Conservation (phyloP, 2,888 invertebrate genomes). For the Melanophora roralis region DNA sequence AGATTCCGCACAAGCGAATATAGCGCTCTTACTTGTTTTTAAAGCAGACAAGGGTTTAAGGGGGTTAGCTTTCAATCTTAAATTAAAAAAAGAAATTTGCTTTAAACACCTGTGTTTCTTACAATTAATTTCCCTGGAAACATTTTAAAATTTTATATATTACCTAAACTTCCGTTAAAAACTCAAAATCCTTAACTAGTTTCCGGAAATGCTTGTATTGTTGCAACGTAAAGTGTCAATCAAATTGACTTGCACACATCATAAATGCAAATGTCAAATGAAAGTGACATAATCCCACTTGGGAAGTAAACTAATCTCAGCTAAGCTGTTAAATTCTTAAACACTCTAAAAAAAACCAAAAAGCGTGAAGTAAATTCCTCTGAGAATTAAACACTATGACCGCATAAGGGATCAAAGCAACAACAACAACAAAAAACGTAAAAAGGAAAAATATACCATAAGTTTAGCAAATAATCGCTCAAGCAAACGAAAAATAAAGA, state of each 20-base stretch:
- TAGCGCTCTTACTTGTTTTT: no score
- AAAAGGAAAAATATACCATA: constrained; percentile 41
- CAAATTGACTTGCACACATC: constrained; percentile 69
- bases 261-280: constrained; percentile 75
- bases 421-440: not conserved
- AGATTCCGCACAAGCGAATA: no score
- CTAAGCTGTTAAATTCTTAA: constrained; percentile 53
- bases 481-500: constrained; percentile 18
- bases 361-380: constrained; percentile 67
- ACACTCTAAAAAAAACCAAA: constrained; percentile 61
- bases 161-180: constrained; percentile 24
- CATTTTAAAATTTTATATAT: not conserved
- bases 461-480: constrained; percentile 50
- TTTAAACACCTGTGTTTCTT: constrained; percentile 25
- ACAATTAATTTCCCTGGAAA: not conserved
- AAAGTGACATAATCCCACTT: constrained; percentile 76
- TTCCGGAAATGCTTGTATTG: constrained; percentile 14
- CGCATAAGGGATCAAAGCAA: constrained; percentile 64
- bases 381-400: constrained; percentile 73
- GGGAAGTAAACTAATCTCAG: constrained; percentile 67
- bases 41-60: no score
- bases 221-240: constrained; percentile 60
- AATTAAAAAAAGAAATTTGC: no score
- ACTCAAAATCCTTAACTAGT: constrained; percentile 67
- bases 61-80: no score